Evolutionary conservation across 1,140 invertebrate species (phyloP), one percentile per base, ranked within the genome.

Genomic region (Chrysopa pallens): DNA sequence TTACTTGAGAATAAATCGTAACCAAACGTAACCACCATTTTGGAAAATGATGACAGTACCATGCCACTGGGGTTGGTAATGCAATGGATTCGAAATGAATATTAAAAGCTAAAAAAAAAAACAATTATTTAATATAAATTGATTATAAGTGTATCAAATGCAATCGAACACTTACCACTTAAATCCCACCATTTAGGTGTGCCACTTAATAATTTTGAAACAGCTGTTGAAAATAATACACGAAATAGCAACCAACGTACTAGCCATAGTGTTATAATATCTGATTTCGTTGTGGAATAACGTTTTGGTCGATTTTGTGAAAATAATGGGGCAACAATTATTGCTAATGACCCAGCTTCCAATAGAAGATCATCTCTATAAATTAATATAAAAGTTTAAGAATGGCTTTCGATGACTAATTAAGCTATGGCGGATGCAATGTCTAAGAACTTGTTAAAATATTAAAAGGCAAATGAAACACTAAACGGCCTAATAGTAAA

Each of bases 101-200:
- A 47, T 64, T 69, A 9, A 88, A 54, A 49, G 82, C 84, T 84
- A 63, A 40, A 70, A 70, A 47, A 45, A 48, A 49, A 47, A 43
- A 51, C 50, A 40, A 28, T 45, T 37, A 39, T n/a, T n/a, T n/a
- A n/a, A n/a, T 23, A 37, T 33, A 27, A 9, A 15, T 12, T 46
- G 8, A 33, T 33, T 11, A 2, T 11, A 11, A 33, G 31, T 2
- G 5, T 23, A 23, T 23, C 5, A 23, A 23, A 23, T 5, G 17
- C 5, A 13, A 17, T 40, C 8, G 14, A 44, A 43, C 13, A 47
- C 46, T 54, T 68, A 84, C 83, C 82, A 58, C 75, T 74, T 8
- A 89, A 68, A 48, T 69, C 72, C 84, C 84, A 89, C 84, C 84
- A 89, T 8, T 75, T 68, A 11, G 81, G 80, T 57, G 80, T 84